phyloP scores from a whole-genome alignment of 2,113 vertebrate genomes.

The Esox niger region DNA sequence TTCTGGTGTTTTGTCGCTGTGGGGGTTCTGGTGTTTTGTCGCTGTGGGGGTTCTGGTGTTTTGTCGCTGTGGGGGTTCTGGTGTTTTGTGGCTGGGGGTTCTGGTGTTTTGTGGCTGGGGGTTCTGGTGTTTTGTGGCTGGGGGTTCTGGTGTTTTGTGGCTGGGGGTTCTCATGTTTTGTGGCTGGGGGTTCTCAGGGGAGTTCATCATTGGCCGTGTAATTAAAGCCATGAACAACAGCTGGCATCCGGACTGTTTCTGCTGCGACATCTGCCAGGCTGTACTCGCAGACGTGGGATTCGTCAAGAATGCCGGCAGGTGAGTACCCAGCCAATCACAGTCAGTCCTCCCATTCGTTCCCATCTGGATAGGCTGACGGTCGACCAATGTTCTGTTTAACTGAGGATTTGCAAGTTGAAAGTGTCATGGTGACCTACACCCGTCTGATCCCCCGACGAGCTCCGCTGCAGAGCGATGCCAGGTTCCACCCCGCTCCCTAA shows the following conservation, averaged over 20 bases:
- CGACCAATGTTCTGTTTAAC: too few relatives aligned
- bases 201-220: conserved; percentile 98
- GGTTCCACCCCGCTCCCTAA: too few relatives aligned
- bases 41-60: neutral
- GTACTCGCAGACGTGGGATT: conserved; percentile 96
- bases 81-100: neutral
- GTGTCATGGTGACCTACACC: too few relatives aligned
- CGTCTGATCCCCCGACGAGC: too few relatives aligned
- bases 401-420: too few relatives aligned
- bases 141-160: neutral
- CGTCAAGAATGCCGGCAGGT: conserved; percentile 99
- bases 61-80: neutral
- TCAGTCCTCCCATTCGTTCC: too few relatives aligned
- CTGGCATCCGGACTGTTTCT: conserved; percentile 98
- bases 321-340: conserved; percentile 33
- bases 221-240: conserved; percentile 99
- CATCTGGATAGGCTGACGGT: too few relatives aligned
- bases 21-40: neutral
- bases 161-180: neutral
- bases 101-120: neutral
- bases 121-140: neutral
- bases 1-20: neutral
- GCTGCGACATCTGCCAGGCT: conserved; percentile 91
- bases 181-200: conserved; percentile 72
- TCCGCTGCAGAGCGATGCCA: too few relatives aligned